Evolutionary conservation across 1,140 invertebrate species (phyloP).

Genomic region (Steinernema khuongi): DNA sequence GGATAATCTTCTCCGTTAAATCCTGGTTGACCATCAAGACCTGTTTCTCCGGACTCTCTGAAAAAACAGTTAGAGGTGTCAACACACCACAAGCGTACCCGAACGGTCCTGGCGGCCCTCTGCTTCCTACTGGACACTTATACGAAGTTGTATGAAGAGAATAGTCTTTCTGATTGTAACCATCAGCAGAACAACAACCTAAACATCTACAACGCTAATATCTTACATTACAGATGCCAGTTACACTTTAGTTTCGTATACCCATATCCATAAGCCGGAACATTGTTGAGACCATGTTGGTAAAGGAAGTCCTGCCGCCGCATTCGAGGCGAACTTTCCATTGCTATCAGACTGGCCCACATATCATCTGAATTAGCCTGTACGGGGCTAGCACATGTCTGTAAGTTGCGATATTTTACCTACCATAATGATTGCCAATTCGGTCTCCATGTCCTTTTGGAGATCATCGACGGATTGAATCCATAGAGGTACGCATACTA

Average conservation of each 20-base stretch:
- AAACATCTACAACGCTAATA: background rate
- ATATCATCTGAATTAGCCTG: background rate
- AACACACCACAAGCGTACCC: background rate
- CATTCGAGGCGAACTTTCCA: background rate
- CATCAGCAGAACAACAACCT: background rate
- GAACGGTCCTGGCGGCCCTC: background rate
- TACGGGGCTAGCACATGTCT: background rate
- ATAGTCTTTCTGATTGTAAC: background rate
- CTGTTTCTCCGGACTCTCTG: background rate
- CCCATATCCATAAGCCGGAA: background rate
- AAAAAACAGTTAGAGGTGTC: background rate
- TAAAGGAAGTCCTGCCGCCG: background rate
- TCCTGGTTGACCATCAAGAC: background rate
- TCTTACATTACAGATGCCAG: background rate
- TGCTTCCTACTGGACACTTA: background rate
- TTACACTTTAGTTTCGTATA: background rate
- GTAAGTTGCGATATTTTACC: background rate
- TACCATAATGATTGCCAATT: background rate
- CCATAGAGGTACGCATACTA: background rate
- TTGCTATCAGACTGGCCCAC: background rate
- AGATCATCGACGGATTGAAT: background rate
- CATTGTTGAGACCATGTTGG: background rate
- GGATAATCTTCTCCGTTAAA: constrained; percentile 8
- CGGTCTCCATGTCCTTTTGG: background rate
- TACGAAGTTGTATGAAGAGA: background rate